phyloP scores from a whole-genome alignment of 2,888 invertebrate genomes.

The Zaprionus lineosus region DNA sequence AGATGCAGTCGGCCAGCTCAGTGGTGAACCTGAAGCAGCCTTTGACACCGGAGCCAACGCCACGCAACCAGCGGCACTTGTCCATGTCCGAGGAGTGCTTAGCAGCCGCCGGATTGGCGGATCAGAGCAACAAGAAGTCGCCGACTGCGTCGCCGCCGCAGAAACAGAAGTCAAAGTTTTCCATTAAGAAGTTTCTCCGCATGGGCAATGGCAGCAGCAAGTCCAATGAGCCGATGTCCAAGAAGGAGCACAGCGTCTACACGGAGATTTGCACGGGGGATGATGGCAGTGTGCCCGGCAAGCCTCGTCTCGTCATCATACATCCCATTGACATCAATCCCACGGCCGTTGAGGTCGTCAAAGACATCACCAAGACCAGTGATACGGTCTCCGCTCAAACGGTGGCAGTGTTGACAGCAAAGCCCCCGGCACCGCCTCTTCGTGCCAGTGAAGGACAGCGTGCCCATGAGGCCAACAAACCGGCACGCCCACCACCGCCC shows the following conservation, averaged over 20 bases:
- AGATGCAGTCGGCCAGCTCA: constrained; percentile 77
- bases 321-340: constrained; percentile 94
- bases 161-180: constrained; percentile 90
- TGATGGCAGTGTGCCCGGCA: constrained; percentile 82
- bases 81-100: constrained; percentile 91
- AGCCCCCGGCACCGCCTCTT: constrained; percentile 91
- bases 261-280: constrained; percentile 83
- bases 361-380: constrained; percentile 84
- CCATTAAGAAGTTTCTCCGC: constrained; percentile 91
- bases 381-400: constrained; percentile 80
- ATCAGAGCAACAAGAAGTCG: constrained; percentile 52
- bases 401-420: constrained; percentile 82
- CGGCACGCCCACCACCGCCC: constrained; percentile 89
- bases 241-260: constrained; percentile 82
- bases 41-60: constrained; percentile 86
- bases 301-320: constrained; percentile 92
- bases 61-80: constrained; percentile 86
- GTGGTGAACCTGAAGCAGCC: constrained; percentile 78
- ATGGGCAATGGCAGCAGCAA: constrained; percentile 90
- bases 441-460: constrained; percentile 82
- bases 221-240: constrained; percentile 83
- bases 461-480: constrained; percentile 85
- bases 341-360: constrained; percentile 90
- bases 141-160: constrained; percentile 58
- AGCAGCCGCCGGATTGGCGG: constrained; percentile 55